Percentiles rank a stretch among this genome's conserved stretches.
phyloP scores from a whole-genome alignment of 2,888 invertebrate species.

The Callinectes sapidus region DNA sequence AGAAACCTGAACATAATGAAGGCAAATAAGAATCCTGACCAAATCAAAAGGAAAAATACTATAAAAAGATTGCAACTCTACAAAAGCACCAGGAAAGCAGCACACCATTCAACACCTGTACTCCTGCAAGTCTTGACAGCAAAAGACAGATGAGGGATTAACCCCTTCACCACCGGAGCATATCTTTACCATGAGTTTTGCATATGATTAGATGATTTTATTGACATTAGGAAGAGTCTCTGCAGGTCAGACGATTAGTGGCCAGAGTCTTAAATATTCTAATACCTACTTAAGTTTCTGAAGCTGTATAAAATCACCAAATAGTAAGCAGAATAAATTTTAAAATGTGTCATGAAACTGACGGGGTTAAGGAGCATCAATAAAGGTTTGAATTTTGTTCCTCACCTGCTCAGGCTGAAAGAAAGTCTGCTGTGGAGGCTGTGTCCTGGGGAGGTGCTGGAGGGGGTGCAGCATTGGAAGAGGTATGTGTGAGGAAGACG shows the following conservation, averaged over 20 bases:
- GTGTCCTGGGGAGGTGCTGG: conserved; percentile 43
- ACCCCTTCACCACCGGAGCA: too few relatives aligned
- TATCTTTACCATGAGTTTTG: too few relatives aligned
- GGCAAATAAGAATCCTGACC: background rate
- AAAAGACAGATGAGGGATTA: background rate
- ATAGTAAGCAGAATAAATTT: too few relatives aligned
- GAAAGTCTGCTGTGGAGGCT: conserved; percentile 55
- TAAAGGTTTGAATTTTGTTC: background rate
- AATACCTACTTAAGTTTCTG: too few relatives aligned
- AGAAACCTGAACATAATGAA: background rate
- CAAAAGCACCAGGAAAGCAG: background rate
- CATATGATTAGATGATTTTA: too few relatives aligned
- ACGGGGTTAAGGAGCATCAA: background rate
- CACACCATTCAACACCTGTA: too few relatives aligned
- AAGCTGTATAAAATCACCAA: too few relatives aligned
- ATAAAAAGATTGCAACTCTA: background rate
- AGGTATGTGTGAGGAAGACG: conserved; percentile 27
- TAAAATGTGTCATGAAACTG: too few relatives aligned
- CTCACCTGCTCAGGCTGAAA: conserved; percentile 62
- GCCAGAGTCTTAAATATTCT: too few relatives aligned
- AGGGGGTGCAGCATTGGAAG: conserved; percentile 32
- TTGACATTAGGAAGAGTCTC: too few relatives aligned
- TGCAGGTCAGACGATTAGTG: too few relatives aligned
- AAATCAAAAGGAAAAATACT: background rate
- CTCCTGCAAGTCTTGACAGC: too few relatives aligned